A percentile compares a stretch with the other conserved stretches of the same genome.
Evolutionary conservation across 2,797 vertebrate species (phyloP).

Genomic region (Atherinosoma microstoma): DNA sequence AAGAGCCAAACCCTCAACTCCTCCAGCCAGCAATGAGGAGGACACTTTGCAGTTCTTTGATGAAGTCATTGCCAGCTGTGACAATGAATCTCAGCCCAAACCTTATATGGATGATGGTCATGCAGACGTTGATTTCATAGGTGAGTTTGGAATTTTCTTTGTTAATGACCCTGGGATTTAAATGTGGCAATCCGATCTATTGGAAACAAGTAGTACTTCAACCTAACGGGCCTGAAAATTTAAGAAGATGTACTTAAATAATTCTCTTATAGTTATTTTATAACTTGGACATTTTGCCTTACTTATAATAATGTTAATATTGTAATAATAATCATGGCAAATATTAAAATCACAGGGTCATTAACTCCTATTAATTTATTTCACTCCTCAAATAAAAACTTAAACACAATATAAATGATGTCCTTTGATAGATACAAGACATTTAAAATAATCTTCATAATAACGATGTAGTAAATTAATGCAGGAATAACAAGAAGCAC

Average conservation of each 20-base stretch:
- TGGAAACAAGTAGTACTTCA: background rate
- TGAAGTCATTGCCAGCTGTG: conserved; percentile 91
- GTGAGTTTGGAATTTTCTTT: conserved; percentile 64
- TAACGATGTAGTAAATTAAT: background rate
- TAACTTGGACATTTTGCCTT: background rate
- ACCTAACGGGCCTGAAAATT: background rate
- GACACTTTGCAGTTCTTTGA: conserved; percentile 94
- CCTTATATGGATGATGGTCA: conserved; percentile 81
- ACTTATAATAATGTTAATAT: background rate
- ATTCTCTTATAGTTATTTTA: background rate
- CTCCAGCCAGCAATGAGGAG: conserved; percentile 84
- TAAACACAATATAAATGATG: background rate
- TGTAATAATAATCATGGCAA: background rate
- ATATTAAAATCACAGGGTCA: background rate
- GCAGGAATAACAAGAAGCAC: background rate
- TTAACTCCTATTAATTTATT: background rate
- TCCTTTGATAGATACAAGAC: background rate
- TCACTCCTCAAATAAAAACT: background rate
- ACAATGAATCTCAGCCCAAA: conserved; percentile 83
- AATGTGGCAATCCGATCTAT: background rate
- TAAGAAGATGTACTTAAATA: background rate
- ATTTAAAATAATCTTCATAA: background rate
- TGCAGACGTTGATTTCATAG: conserved; percentile 94
- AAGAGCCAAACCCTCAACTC: conserved; percentile 71
- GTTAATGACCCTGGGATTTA: background rate